A percentile compares a stretch with the other conserved stretches of the same genome.
phyloP scores from a whole-genome alignment of 2,888 invertebrate genomes.

The Caenorhabditis panamensis region DNA sequence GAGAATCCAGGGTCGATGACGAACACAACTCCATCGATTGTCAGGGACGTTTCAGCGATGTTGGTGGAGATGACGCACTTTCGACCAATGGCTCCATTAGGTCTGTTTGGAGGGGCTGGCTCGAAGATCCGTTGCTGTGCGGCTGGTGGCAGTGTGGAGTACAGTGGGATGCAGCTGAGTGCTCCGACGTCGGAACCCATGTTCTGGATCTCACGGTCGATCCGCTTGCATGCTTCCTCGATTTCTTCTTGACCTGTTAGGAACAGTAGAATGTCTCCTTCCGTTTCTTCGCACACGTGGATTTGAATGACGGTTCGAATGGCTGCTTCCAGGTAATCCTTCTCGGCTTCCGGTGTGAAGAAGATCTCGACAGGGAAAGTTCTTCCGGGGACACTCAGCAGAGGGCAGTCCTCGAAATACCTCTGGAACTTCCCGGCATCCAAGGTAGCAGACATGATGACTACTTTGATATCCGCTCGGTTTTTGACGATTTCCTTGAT shows the following conservation, averaged over 20 bases:
- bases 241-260: slow-evolving; percentile 93
- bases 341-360: slow-evolving; percentile 98
- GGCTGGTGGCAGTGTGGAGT: slow-evolving; percentile 97
- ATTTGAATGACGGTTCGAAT: slow-evolving; percentile 97
- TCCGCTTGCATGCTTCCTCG: slow-evolving; percentile 98
- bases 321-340: slow-evolving; percentile 97
- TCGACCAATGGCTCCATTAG: slow-evolving; percentile 90
- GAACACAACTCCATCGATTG: slow-evolving; percentile 99
- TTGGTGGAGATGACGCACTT: slow-evolving; percentile 94
- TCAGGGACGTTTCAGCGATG: slow-evolving; percentile 98
- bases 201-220: slow-evolving; percentile 95
- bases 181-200: slow-evolving; percentile 93
- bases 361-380: slow-evolving; percentile 98
- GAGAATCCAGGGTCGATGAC: slow-evolving; percentile 99
- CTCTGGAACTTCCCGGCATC: slow-evolving; percentile 99
- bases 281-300: slow-evolving; percentile 87
- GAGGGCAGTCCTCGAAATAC: slow-evolving; percentile 97
- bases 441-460: slow-evolving; percentile 98
- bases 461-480: slow-evolving; percentile 92
- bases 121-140: slow-evolving; percentile 93
- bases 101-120: slow-evolving; percentile 92
- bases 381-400: slow-evolving; percentile 98
- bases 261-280: slow-evolving; percentile 93
- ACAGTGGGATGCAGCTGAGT: slow-evolving; percentile 96
- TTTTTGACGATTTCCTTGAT: slow-evolving; percentile 92